A percentile compares a stretch with the other conserved stretches of the same genome.
Evolutionary conservation across 2,113 vertebrate genomes (phyloP).

Genomic region (Podarcis cretensis): DNA sequence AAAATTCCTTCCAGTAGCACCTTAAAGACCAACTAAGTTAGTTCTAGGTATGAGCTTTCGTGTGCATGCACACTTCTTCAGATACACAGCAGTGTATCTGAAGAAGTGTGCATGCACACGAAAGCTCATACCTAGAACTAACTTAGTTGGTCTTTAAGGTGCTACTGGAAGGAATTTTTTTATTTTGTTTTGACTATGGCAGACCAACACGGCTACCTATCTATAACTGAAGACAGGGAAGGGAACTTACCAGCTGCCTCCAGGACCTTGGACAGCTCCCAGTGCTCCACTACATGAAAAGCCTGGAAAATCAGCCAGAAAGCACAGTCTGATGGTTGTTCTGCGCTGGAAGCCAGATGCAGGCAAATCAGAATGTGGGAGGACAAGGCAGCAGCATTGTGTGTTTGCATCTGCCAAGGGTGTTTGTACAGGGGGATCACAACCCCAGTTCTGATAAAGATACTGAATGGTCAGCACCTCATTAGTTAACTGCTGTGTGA

Average conservation of each 20-base stretch:
- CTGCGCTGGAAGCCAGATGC: neutral
- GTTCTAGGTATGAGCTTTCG: too few species aligned
- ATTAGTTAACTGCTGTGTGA: neutral
- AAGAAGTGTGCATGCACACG: too few species aligned
- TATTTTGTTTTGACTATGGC: too few species aligned
- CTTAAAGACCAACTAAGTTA: too few species aligned
- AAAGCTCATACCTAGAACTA: too few species aligned
- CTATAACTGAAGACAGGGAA: neutral
- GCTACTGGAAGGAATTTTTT: too few species aligned
- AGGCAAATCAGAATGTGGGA: neutral
- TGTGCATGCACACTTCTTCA: too few species aligned
- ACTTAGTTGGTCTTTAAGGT: too few species aligned
- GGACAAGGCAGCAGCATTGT: neutral
- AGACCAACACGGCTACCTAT: too few species aligned
- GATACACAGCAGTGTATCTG: too few species aligned
- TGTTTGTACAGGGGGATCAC: neutral
- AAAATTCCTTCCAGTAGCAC: too few species aligned
- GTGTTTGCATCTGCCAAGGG: neutral
- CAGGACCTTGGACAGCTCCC: constrained; percentile 11
- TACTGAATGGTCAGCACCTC: neutral
- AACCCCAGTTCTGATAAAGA: neutral
- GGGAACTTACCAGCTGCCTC: neutral
- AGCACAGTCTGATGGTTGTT: neutral
- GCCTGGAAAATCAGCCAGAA: neutral
- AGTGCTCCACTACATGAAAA: neutral